Conservation (phyloP, 2,888 invertebrate genomes). For the Arctia plantaginis region DNA sequence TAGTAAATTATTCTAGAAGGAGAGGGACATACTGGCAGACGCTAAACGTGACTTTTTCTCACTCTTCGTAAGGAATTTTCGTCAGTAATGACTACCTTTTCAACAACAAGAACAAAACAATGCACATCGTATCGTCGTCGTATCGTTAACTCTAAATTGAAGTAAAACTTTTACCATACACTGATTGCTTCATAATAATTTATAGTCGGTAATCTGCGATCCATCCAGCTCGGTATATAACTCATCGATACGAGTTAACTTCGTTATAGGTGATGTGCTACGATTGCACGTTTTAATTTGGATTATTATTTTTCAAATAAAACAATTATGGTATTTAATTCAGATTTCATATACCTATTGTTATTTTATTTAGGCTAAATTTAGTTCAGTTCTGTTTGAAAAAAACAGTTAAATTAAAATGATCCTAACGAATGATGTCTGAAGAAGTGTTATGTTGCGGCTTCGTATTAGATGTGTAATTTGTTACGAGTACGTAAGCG, state of each 20-base stretch:
- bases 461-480: too few species aligned
- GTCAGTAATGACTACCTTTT: background rate
- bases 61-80: background rate
- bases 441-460: background rate
- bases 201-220: slow-evolving; percentile 80
- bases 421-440: background rate
- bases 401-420: background rate
- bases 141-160: slow-evolving; percentile 53
- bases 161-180: slow-evolving; percentile 78
- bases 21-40: too few species aligned
- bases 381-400: too few species aligned
- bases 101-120: background rate
- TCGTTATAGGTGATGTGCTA: slow-evolving; percentile 64
- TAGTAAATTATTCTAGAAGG: too few species aligned
- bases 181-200: slow-evolving; percentile 85
- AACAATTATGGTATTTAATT: slow-evolving; percentile 34
- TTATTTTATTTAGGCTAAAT: background rate
- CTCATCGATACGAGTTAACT: slow-evolving; percentile 71
- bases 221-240: slow-evolving; percentile 77
- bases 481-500: too few species aligned
- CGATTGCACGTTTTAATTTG: slow-evolving; percentile 65
- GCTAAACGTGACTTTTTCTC: too few species aligned
- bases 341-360: slow-evolving; percentile 27
- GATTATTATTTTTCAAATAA: slow-evolving; percentile 53
- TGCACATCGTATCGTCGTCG: slow-evolving; percentile 37